Evolutionary conservation across 2,888 invertebrate species (phyloP).

Genomic region (Drosophila picticornis): DNA sequence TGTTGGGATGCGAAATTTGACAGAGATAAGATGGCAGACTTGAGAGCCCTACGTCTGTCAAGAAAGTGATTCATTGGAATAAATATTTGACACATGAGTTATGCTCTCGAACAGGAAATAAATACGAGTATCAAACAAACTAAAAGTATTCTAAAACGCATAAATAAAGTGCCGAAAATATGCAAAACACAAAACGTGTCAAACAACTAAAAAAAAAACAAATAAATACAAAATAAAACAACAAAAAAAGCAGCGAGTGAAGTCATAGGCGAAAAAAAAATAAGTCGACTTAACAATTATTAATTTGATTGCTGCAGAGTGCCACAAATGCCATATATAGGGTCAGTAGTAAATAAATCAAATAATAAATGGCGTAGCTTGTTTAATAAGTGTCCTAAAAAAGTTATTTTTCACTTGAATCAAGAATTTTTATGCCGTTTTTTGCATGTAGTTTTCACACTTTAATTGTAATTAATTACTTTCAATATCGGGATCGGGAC

Average conservation of each 20-base stretch:
- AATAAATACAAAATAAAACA: conserved; percentile 26
- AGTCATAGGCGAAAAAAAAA: conserved; percentile 62
- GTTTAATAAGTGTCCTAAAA: background rate
- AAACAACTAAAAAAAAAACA: conserved; percentile 49
- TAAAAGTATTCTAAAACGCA: conserved; percentile 34
- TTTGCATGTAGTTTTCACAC: background rate
- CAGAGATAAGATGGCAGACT: conserved; percentile 16
- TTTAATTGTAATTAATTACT: conserved; percentile 60
- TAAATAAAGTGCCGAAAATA: conserved; percentile 13
- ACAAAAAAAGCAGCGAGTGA: conserved; percentile 43
- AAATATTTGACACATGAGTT: conserved; percentile 7
- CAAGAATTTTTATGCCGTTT: background rate
- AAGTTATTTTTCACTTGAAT: background rate
- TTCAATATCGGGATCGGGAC: conserved; percentile 73
- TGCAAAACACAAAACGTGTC: conserved; percentile 66
- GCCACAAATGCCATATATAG: conserved; percentile 11
- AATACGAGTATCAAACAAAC: conserved; percentile 13
- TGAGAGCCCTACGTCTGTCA: background rate
- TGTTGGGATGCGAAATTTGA: conserved; percentile 8
- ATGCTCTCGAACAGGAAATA: conserved; percentile 27
- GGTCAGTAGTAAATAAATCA: conserved; percentile 24
- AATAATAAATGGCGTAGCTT: background rate
- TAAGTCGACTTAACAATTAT: conserved; percentile 29
- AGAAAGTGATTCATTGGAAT: conserved; percentile 14
- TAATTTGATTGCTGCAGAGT: conserved; percentile 20